Evolutionary conservation across 2,797 vertebrate species (phyloP).

Genomic region (Danionella dracula): DNA sequence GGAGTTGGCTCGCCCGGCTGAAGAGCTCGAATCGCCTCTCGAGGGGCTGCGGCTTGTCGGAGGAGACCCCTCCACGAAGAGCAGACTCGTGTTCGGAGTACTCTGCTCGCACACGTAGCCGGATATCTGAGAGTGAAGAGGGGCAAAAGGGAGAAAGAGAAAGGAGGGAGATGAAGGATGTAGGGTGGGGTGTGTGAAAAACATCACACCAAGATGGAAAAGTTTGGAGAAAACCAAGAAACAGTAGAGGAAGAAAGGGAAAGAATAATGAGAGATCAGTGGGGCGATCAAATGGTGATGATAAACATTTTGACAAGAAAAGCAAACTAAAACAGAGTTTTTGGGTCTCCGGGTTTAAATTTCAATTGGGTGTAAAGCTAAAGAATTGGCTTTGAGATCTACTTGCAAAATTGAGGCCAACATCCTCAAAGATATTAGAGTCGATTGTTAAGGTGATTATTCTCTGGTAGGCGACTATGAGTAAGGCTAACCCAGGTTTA

Average conservation of each 20-base stretch:
- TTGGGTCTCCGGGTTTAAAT: background rate
- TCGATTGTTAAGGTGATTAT: background rate
- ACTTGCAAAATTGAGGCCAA: background rate
- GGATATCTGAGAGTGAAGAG: constrained; percentile 69
- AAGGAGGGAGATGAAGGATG: constrained; percentile 5
- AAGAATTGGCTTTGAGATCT: constrained; percentile 4
- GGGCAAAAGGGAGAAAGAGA: background rate
- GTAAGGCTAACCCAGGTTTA: background rate
- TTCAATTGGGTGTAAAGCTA: background rate
- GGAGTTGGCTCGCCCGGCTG: constrained; percentile 77
- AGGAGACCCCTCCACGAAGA: constrained; percentile 78
- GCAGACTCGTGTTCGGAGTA: constrained; percentile 84
- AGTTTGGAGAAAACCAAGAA: background rate
- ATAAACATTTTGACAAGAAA: background rate
- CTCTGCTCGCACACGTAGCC: constrained; percentile 84
- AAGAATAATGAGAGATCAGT: constrained; percentile 12
- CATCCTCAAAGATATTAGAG: background rate
- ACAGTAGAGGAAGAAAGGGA: constrained; percentile 1
- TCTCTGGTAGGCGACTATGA: background rate
- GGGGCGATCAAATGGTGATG: background rate
- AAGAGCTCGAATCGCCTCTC: constrained; percentile 88
- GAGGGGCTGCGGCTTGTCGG: constrained; percentile 79
- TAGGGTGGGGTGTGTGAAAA: background rate
- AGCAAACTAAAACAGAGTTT: constrained; percentile 1
- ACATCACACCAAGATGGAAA: background rate